Conservation (phyloP, 2,888 invertebrate genomes). For the Trichopoda pennipes region DNA sequence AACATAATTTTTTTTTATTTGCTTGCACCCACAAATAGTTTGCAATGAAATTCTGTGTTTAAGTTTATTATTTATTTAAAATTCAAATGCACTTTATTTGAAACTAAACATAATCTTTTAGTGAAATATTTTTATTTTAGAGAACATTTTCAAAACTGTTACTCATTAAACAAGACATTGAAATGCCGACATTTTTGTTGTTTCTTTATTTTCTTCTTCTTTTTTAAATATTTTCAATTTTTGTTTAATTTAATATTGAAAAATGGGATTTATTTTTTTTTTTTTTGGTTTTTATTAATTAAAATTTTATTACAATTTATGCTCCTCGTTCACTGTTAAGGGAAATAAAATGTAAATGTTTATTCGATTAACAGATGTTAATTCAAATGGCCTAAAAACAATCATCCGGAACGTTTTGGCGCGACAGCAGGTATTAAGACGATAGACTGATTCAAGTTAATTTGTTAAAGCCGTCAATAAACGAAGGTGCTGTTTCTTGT, state of each 20-base stretch:
- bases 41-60: background rate
- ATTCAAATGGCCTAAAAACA: slow-evolving; percentile 11
- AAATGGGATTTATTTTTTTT: slow-evolving; percentile 23
- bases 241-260: slow-evolving; percentile 16
- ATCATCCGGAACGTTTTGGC: slow-evolving; percentile 25
- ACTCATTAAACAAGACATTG: slow-evolving; percentile 49
- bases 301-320: slow-evolving; percentile 24
- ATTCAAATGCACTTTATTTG: background rate
- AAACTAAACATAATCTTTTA: slow-evolving; percentile 25
- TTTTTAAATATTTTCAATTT: slow-evolving; percentile 18
- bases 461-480: slow-evolving; percentile 20
- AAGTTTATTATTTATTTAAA: background rate
- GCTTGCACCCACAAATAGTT: background rate
- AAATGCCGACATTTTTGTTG: slow-evolving; percentile 49
- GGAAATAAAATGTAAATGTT: slow-evolving; percentile 17
- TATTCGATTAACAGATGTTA: slow-evolving; percentile 11
- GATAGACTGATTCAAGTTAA: slow-evolving; percentile 35
- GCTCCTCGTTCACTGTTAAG: slow-evolving; percentile 2
- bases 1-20: too few relatives aligned
- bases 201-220: slow-evolving; percentile 2
- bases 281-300: background rate
- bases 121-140: slow-evolving; percentile 4
- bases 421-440: slow-evolving; percentile 23
- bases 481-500: slow-evolving; percentile 34
- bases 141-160: slow-evolving; percentile 40